Evolutionary conservation across 2,888 invertebrate species (phyloP), one percentile per base, ranked within the genome.

Genomic region (Dicyrtomina minuta): DNA sequence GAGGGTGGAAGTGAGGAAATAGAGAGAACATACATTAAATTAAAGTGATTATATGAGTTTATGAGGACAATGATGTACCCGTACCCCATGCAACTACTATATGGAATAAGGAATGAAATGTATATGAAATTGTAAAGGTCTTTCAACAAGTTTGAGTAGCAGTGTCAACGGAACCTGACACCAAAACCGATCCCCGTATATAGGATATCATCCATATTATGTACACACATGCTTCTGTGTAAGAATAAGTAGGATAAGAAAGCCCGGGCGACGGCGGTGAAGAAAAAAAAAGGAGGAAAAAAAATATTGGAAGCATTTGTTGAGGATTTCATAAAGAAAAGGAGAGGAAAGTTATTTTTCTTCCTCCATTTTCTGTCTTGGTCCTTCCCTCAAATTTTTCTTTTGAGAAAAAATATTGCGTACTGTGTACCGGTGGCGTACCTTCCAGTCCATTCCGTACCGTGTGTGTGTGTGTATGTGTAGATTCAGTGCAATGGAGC

Each of bases 261-360:
- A 2, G 12, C 39, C 12, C 27, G 17, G 17, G 46, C 8, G 43
- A 41, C 10, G 13, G 43, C 8, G n/a, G n/a, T n/a, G 61, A 27
- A 55, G 49, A 24, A 46, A 62, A 27, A 17, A 33, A 24, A 49
- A 15, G 13, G 56, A 27, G 56, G 33, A 17, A 27, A 27, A 27
- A 56, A 55, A n/a, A 55, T 24, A 55, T 26, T 55, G 26, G 24
- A 26, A 55, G 26, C 55, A 55, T 55, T 55, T 55, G 24, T 24
- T 26, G 55, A n/a, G 24, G 27, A 26, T 24, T 55, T 33, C 13
- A 15, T 24, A 3, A 26, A 13, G 17, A 5, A 12, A 51, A 22
- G 26, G 27, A 55, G 26, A 53, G 26, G n/a, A 27, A 26, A 27
- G 27, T 24, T 24, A 5, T 26, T 26, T 26, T 26, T 26, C 24